phyloP scores from a whole-genome alignment of 2,888 invertebrate genomes.

The Acrobasis repandana region DNA sequence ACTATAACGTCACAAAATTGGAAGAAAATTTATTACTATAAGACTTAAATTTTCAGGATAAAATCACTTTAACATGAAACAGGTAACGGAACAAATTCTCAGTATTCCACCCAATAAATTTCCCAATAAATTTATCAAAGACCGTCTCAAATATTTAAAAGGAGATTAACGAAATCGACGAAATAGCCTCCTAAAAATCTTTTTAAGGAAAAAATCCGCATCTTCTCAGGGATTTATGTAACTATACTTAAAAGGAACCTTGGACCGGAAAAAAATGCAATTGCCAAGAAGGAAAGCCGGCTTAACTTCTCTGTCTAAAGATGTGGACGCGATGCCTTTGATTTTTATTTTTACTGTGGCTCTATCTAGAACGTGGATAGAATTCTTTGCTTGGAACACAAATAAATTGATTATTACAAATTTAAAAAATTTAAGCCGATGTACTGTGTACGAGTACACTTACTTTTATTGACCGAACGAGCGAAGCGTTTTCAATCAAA shows the following conservation, averaged over 20 bases:
- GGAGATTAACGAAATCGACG: conserved; percentile 14
- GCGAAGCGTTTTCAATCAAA: too few species aligned
- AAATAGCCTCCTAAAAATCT: conserved; percentile 8
- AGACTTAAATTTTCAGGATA: not conserved
- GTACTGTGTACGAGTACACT: too few species aligned
- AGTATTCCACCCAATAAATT: not conserved
- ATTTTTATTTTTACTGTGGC: conserved; percentile 7
- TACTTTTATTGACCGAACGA: too few species aligned
- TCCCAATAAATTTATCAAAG: conserved; percentile 1
- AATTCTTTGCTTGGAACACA: too few species aligned
- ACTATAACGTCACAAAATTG: too few species aligned
- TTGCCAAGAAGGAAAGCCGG: conserved; percentile 18
- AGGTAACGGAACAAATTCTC: not conserved
- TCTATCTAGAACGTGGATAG: too few species aligned
- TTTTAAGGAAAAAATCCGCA: not conserved
- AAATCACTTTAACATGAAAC: not conserved
- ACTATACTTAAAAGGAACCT: conserved; percentile 10
- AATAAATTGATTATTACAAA: too few species aligned
- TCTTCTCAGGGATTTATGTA: conserved; percentile 9
- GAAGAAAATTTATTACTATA: too few species aligned
- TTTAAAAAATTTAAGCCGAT: too few species aligned
- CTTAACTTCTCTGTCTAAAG: conserved; percentile 22
- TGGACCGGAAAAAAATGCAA: conserved; percentile 13
- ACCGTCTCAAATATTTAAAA: conserved; percentile 9
- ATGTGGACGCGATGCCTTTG: conserved; percentile 12